A percentile compares a stretch with the other conserved stretches of the same genome.
phyloP scores from a whole-genome alignment of 92 coral and sea anemone genomes.

The Muricea muricata region DNA sequence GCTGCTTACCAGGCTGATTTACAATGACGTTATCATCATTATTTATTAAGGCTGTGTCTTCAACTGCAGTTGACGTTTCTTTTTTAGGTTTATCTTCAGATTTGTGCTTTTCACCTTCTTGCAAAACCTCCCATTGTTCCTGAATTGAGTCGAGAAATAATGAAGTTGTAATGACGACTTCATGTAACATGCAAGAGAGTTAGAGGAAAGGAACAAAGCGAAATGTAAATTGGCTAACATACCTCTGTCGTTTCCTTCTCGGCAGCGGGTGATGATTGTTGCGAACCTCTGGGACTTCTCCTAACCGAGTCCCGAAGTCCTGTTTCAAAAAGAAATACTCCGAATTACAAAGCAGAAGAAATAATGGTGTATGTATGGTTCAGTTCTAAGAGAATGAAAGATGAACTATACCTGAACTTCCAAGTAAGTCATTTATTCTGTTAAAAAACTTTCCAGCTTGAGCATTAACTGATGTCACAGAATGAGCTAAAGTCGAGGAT shows the following conservation, averaged over 20 bases:
- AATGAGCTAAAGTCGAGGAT: constrained; percentile 78
- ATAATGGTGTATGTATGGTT: not conserved
- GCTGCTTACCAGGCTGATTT: not conserved
- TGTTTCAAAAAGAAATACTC: not conserved
- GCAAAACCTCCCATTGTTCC: constrained; percentile 18
- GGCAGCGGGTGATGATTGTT: constrained; percentile 21
- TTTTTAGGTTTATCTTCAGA: not conserved
- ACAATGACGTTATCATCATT: not conserved
- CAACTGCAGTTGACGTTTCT: not conserved
- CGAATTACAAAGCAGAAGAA: no score
- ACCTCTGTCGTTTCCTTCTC: constrained; percentile 1
- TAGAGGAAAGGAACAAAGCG: constrained; percentile 70
- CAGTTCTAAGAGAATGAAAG: not conserved
- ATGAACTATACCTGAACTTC: constrained; percentile 22
- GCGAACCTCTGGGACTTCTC: constrained; percentile 19
- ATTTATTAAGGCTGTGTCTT: constrained; percentile 1
- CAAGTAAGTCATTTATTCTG: constrained; percentile 86
- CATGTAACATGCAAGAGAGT: no score
- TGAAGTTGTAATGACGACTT: no score
- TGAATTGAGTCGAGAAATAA: not conserved
- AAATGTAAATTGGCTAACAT: not conserved
- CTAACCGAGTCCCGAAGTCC: constrained; percentile 14
- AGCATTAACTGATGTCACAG: constrained; percentile 84
- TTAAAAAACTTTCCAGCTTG: constrained; percentile 96
- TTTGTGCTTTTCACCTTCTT: not conserved